phyloP scores from a whole-genome alignment of 92 coral and sea anemone species.

The Phymanthus crucifer region DNA sequence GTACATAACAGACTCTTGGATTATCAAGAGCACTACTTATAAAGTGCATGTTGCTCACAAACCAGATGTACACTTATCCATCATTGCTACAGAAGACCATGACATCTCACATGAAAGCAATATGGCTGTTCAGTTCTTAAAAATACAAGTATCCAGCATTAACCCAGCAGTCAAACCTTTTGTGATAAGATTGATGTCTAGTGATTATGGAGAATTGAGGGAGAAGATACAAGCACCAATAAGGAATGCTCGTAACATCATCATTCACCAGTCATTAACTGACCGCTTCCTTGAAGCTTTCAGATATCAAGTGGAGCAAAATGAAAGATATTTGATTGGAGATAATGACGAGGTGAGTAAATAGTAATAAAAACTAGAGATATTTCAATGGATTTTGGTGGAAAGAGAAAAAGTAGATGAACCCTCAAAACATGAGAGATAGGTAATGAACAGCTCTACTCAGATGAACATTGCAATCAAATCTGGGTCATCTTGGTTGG shows the following conservation, averaged over 20 bases:
- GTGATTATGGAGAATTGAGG: conserved; percentile 86
- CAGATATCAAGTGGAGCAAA: conserved; percentile 83
- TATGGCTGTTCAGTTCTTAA: conserved; percentile 83
- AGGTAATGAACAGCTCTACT: too few relatives aligned
- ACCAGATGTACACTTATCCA: conserved; percentile 90
- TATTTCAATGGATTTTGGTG: too few relatives aligned
- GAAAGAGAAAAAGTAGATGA: too few relatives aligned
- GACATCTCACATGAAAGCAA: conserved; percentile 87
- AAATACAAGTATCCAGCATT: conserved; percentile 83
- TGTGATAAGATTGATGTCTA: conserved; percentile 81
- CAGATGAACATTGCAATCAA: too few relatives aligned
- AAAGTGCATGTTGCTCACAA: conserved; percentile 88
- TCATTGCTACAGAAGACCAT: conserved; percentile 90
- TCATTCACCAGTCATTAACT: conserved; percentile 94
- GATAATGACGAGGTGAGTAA: conserved; percentile 78
- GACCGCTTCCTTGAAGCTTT: conserved; percentile 95
- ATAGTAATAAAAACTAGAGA: background rate
- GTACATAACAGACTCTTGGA: conserved; percentile 97
- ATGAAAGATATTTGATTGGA: conserved; percentile 61
- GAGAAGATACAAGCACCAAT: conserved; percentile 94
- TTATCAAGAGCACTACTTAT: conserved; percentile 84
- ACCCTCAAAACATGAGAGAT: too few relatives aligned
- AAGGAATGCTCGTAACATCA: conserved; percentile 94
- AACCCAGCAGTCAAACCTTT: conserved; percentile 88
- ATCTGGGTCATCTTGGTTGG: too few relatives aligned